Conservation (phyloP, 2,113 vertebrate species). For the Platichthys stellatus region DNA sequence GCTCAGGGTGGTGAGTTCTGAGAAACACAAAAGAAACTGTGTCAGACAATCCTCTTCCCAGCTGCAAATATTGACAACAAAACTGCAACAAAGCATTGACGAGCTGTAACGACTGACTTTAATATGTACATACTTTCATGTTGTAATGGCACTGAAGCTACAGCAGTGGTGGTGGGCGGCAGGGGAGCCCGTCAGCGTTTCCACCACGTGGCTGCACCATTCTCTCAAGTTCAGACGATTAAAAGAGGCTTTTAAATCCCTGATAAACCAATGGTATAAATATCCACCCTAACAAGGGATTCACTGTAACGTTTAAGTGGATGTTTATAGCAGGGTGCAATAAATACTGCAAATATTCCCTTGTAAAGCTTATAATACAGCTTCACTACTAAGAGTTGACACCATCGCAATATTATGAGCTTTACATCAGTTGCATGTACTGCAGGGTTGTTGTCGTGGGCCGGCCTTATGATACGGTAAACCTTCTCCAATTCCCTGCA, state of each 20-base stretch:
- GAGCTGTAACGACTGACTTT: constrained; percentile 61
- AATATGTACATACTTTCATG: constrained; percentile 72
- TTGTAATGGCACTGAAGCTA: constrained; percentile 65
- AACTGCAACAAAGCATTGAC: constrained; percentile 34
- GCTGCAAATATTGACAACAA: constrained; percentile 21
- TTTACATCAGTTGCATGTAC: constrained; percentile 15
- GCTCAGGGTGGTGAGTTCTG: constrained; percentile 6
- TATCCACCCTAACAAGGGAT: constrained; percentile 30
- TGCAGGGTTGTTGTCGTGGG: constrained; percentile 29
- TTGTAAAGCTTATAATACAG: constrained; percentile 43
- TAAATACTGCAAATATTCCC: constrained; percentile 40
- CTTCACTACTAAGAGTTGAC: constrained; percentile 15
- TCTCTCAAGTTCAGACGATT: constrained; percentile 34
- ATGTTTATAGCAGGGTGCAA: constrained; percentile 50
- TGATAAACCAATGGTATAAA: constrained; percentile 38
- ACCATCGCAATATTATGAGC: constrained; percentile 34
- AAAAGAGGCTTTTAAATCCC: constrained; percentile 57
- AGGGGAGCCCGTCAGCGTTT: constrained; percentile 24
- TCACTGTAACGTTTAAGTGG: constrained; percentile 30
- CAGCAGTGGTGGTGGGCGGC: constrained; percentile 48
- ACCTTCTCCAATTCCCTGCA: constrained; percentile 14
- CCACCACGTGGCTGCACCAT: constrained; percentile 43
- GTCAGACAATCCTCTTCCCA: background rate
- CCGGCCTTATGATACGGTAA: constrained; percentile 3
- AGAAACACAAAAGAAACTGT: background rate